These are phyloP conservation scores for Manis pentadactyla DNA, from an alignment of 2,797 vertebrate species.

Conservation along the genomic window DNA sequence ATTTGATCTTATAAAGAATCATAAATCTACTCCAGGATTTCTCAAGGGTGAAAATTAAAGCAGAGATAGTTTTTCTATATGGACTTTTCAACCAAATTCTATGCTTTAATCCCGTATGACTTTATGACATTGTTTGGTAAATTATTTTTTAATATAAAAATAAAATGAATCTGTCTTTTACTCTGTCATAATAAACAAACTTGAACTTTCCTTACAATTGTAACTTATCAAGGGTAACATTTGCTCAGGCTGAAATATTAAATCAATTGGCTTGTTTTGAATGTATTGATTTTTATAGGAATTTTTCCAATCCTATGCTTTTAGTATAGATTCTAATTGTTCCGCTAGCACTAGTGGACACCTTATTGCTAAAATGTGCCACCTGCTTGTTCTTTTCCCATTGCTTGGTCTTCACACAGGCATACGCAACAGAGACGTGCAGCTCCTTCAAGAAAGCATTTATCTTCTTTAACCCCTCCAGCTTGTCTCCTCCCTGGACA, in stretches of 20 bases:
- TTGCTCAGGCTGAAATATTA: slow-evolving; percentile 64
- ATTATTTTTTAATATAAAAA: slow-evolving; percentile 48
- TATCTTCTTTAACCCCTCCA: background rate
- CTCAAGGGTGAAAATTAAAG: background rate
- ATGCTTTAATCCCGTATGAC: slow-evolving; percentile 10
- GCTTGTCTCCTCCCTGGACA: background rate
- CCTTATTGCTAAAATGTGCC: slow-evolving; percentile 9
- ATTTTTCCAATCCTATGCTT: background rate
- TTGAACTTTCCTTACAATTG: slow-evolving; percentile 57
- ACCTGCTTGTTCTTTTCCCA: slow-evolving; percentile 4
- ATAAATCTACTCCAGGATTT: slow-evolving; percentile 40
- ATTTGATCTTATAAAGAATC: slow-evolving; percentile 29
- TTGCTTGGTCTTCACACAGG: background rate
- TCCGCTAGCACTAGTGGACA: background rate
- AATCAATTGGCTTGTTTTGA: slow-evolving; percentile 49
- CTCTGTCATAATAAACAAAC: background rate
- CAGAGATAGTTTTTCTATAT: slow-evolving; percentile 9
- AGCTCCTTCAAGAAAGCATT: slow-evolving; percentile 6
- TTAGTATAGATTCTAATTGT: slow-evolving; percentile 24
- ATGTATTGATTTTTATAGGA: background rate
- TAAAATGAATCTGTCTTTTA: slow-evolving; percentile 43
- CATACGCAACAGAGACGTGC: background rate
- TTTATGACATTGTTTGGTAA: slow-evolving; percentile 21
- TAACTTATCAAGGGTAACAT: slow-evolving; percentile 55
- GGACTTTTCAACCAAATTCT: background rate